Evolutionary conservation across 2,888 invertebrate genomes (phyloP).

Genomic region (Drosophila tanythrix): DNA sequence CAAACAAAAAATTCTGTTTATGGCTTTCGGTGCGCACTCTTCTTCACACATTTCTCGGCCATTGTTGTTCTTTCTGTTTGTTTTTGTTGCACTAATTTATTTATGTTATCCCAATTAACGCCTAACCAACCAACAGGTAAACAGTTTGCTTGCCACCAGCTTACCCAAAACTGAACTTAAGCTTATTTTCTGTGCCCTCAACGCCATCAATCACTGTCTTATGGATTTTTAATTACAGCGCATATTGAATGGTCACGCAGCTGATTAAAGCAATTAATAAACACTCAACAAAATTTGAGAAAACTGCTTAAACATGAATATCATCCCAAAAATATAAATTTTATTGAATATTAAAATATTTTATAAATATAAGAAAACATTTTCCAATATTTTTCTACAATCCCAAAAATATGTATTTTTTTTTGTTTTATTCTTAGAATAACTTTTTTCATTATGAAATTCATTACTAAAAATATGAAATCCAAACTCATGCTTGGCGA

Average conservation of each 20-base stretch:
- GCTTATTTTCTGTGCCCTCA: neutral
- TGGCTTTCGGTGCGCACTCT: conserved; percentile 11
- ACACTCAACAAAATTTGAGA: neutral
- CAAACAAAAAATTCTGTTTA: conserved; percentile 42
- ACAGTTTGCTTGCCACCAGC: conserved; percentile 24
- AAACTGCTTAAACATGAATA: neutral
- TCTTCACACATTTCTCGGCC: neutral
- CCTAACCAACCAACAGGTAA: conserved; percentile 33
- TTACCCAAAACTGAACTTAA: conserved; percentile 21
- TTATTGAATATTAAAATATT: neutral
- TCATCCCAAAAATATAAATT: neutral
- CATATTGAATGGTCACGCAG: neutral
- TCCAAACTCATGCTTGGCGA: no score
- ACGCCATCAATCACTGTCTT: conserved; percentile 13
- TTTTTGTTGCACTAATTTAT: conserved; percentile 43
- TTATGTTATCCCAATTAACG: conserved; percentile 65
- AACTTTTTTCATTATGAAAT: no score
- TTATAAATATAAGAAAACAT: no score
- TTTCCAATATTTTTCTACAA: neutral
- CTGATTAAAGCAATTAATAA: neutral
- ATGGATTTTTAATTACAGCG: conserved; percentile 4
- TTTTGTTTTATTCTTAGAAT: neutral
- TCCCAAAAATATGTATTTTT: neutral
- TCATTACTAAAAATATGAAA: no score
- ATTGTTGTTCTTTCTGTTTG: conserved; percentile 39